phyloP scores from a whole-genome alignment of 2,888 invertebrate genomes.

The Herminia tarsipennalis region DNA sequence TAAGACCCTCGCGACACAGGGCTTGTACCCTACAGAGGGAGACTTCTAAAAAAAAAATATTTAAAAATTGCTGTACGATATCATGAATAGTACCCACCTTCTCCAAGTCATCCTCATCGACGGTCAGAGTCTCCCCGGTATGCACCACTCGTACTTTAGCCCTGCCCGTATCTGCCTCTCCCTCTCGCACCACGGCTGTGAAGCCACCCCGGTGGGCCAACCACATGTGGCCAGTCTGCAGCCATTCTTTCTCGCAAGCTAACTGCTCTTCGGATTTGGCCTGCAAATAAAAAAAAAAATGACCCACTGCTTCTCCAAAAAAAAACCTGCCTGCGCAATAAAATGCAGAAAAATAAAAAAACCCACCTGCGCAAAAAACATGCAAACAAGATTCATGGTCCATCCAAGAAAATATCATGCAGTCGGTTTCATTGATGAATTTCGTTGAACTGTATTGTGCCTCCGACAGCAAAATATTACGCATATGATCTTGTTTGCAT shows the following conservation, averaged over 20 bases:
- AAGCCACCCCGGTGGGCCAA: constrained; percentile 97
- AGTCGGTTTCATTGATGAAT: too few species aligned
- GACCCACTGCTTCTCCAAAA: background rate
- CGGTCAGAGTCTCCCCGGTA: constrained; percentile 93
- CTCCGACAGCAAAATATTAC: too few species aligned
- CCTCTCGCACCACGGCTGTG: constrained; percentile 91
- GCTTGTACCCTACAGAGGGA: too few species aligned
- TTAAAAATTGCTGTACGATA: too few species aligned
- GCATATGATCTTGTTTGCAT: too few species aligned
- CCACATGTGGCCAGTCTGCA: constrained; percentile 93
- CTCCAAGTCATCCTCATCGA: constrained; percentile 98
- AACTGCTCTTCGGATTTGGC: constrained; percentile 88
- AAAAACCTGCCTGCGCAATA: background rate
- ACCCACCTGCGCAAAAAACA: too few species aligned
- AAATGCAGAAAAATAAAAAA: too few species aligned
- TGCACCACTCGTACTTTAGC: constrained; percentile 91
- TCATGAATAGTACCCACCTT: constrained; percentile 88
- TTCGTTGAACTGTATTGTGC: too few species aligned
- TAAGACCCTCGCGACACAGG: too few species aligned
- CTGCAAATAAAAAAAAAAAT: constrained; percentile 64
- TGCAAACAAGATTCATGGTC: too few species aligned
- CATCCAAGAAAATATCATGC: too few species aligned
- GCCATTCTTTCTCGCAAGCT: constrained; percentile 88
- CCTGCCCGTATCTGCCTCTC: constrained; percentile 89
- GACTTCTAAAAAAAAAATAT: too few species aligned